Evolutionary conservation across 2,888 invertebrate genomes (phyloP).

Genomic region (Tanytarsus gracilentus): DNA sequence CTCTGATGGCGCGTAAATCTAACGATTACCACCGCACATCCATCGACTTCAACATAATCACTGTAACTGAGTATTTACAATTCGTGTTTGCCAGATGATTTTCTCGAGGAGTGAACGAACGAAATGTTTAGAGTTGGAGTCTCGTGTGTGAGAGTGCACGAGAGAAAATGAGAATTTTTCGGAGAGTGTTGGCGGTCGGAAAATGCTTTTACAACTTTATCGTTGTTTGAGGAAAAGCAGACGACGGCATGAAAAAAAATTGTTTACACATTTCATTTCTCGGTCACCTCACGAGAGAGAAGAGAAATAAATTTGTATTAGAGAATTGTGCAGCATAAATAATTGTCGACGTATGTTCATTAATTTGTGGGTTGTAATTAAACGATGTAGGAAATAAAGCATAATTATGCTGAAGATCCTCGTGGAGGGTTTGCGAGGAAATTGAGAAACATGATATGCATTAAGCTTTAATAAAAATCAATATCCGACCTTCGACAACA

Average conservation of each 20-base stretch:
- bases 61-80: constrained; percentile 19
- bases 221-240: neutral
- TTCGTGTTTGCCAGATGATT: constrained; percentile 19
- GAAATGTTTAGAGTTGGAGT: too few relatives aligned
- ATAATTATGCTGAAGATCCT: too few relatives aligned
- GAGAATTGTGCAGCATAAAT: too few relatives aligned
- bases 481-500: neutral
- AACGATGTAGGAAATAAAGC: too few relatives aligned
- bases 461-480: constrained; percentile 10
- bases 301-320: neutral
- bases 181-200: too few relatives aligned
- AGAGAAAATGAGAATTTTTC: too few relatives aligned
- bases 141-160: too few relatives aligned
- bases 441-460: neutral
- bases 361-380: too few relatives aligned
- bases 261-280: neutral
- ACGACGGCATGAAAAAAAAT: neutral
- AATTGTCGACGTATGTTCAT: too few relatives aligned
- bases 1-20: neutral
- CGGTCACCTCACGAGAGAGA: neutral
- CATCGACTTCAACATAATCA: constrained; percentile 9
- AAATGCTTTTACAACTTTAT: too few relatives aligned
- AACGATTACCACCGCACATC: neutral
- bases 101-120: constrained; percentile 2
- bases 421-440: too few relatives aligned